phyloP scores from a whole-genome alignment of 2,797 vertebrate genomes.

The Rhinatrema bivittatum region DNA sequence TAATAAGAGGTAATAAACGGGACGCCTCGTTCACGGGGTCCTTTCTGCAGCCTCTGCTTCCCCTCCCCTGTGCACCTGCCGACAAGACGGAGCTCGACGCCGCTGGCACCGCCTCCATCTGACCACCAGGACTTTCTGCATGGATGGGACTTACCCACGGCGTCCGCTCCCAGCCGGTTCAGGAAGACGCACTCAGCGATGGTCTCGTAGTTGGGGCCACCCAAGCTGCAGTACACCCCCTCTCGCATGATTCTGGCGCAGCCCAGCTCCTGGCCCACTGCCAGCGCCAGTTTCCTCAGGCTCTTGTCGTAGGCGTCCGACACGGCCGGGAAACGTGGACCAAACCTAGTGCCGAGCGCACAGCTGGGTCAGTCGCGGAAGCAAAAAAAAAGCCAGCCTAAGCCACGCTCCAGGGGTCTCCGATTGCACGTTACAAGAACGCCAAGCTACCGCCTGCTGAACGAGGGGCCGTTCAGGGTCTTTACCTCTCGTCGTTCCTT shows the following conservation, averaged over 20 bases:
- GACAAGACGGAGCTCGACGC: too few species aligned
- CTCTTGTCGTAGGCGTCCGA: slow-evolving; percentile 78
- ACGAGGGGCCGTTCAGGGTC: neutral
- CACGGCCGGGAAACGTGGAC: slow-evolving; percentile 80
- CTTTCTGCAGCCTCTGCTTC: too few species aligned
- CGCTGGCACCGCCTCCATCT: too few species aligned
- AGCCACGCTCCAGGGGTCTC: too few species aligned
- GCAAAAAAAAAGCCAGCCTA: too few species aligned
- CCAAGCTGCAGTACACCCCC: slow-evolving; percentile 76
- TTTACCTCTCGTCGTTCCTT: slow-evolving; percentile 74
- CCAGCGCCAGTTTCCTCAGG: slow-evolving; percentile 61
- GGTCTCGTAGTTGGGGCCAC: slow-evolving; percentile 79
- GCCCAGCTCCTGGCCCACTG: slow-evolving; percentile 63
- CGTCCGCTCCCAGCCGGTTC: slow-evolving; percentile 67
- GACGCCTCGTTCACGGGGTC: too few species aligned
- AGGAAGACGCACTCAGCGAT: slow-evolving; percentile 74
- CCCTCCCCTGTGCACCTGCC: too few species aligned
- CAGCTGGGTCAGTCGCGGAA: slow-evolving; percentile 1
- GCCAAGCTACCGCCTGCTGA: too few species aligned
- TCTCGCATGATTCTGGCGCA: slow-evolving; percentile 65
- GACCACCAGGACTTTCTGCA: too few species aligned
- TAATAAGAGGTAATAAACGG: too few species aligned
- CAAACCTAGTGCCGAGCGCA: slow-evolving; percentile 57
- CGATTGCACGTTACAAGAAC: too few species aligned
- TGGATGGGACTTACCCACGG: slow-evolving; percentile 82